Base-by-base conservation (phyloP, 2,888 invertebrate species). In the Lepidonotus clava region DNA sequence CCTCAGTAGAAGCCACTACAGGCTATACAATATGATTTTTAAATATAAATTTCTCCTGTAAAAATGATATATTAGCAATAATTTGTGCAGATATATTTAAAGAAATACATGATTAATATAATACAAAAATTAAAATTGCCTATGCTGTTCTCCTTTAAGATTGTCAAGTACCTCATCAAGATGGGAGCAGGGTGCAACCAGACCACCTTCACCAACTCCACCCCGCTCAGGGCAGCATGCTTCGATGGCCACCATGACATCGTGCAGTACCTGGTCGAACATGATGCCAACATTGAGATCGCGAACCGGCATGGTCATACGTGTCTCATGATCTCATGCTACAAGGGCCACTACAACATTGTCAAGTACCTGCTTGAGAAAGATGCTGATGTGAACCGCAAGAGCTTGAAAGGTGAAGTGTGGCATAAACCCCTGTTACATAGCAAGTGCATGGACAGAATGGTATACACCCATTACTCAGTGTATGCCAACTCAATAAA, bases 301-400 rank as follows among this genome's bases (percentile, higher is more conserved):
- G 98, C 98, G 34, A 99, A 99, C 94, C 96, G 98, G 89, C 95
- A 95, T 90, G 95, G 95, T 1, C 99, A 99, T 95, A 99, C 99
- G 21, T 98, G 98, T 93, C 95, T 99, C 46, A 99, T 99, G 99
- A 99, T 99, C 88, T 98, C 98, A 77, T 98, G 98, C 95, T 99
- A 98, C 95, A 98, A 98, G 94, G 98, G 98, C 86, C 98, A 99
- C 95, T 96, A 96, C 90, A 96, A 96, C 92, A 98, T 99, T 93
- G 98, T 98, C 85, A 97, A 97, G 92, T 98, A 97, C 95, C 95
- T 99, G 86, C 95, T 99, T 14, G 96, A 96, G 24, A 95, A 97
- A 76, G 97, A 97, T 92, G 98, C 98, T 0, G 97, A 98, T 93
- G 97, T 98, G 0, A 98, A 99, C 94, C 96, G 98, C 89, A 98